These are phyloP conservation scores for Drosophila sturtevanti DNA, from an alignment of 1,140 invertebrate genomes.

Conservation along the genomic window DNA sequence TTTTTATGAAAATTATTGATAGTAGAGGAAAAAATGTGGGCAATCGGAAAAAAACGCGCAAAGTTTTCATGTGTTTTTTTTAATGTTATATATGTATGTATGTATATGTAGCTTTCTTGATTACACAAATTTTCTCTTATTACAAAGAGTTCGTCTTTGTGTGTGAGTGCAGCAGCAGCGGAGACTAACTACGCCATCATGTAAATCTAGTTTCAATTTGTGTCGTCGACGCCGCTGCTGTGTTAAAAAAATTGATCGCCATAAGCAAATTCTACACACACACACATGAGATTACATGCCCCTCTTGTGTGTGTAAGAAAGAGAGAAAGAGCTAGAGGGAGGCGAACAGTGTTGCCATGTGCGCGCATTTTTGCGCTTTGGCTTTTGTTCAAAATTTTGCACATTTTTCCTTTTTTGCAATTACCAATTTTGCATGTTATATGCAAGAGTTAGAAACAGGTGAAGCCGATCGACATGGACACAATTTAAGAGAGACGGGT, in stretches of 20 bases:
- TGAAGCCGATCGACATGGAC: neutral
- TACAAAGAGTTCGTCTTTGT: conserved; percentile 20
- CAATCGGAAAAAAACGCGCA: conserved; percentile 59
- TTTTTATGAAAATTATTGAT: neutral
- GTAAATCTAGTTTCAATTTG: conserved; percentile 77
- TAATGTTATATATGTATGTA: neutral
- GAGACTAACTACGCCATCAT: conserved; percentile 66
- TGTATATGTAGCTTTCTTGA: conserved; percentile 30
- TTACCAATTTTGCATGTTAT: conserved; percentile 38
- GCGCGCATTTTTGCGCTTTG: conserved; percentile 72
- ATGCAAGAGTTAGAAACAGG: conserved; percentile 3
- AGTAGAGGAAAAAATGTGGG: neutral
- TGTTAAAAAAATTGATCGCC: conserved; percentile 70
- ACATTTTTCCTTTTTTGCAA: conserved; percentile 28
- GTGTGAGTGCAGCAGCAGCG: conserved; percentile 36
- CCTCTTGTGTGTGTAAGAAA: conserved; percentile 13
- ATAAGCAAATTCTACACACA: conserved; percentile 73
- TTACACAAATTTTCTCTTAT: conserved; percentile 53
- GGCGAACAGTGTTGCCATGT: conserved; percentile 72
- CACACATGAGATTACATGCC: conserved; percentile 29
- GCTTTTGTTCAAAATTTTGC: conserved; percentile 45
- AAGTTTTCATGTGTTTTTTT: conserved; percentile 19
- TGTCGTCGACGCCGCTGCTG: conserved; percentile 49
- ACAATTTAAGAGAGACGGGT: neutral
- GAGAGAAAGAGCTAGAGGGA: conserved; percentile 36